Percentiles rank a stretch among this genome's conserved stretches.
Evolutionary conservation across 2,888 invertebrate genomes (phyloP).

Genomic region (Drosophila fungiperda): DNA sequence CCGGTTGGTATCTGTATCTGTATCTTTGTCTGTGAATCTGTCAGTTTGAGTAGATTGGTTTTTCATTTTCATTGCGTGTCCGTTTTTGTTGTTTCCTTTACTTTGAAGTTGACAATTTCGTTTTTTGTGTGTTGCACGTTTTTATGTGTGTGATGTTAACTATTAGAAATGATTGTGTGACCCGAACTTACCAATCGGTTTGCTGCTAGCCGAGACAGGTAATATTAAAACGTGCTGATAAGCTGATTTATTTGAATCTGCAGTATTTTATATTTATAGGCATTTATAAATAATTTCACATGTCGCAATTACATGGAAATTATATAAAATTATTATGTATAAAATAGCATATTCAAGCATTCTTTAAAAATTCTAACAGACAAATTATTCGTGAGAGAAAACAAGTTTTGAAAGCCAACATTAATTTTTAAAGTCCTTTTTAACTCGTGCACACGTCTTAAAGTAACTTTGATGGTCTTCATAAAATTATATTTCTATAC

Average conservation of each 20-base stretch:
- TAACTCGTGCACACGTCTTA: background rate
- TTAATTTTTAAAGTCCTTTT: background rate
- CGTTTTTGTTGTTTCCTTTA: slow-evolving; percentile 18
- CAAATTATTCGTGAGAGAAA: too few species aligned
- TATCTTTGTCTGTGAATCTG: slow-evolving; percentile 15
- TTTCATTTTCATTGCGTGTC: slow-evolving; percentile 42
- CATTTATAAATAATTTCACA: background rate
- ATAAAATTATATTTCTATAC: too few species aligned
- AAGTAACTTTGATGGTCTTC: background rate
- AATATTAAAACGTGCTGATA: slow-evolving; percentile 42
- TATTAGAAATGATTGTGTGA: slow-evolving; percentile 44
- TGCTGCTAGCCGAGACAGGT: slow-evolving; percentile 28
- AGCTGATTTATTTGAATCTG: slow-evolving; percentile 30
- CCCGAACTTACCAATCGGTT: slow-evolving; percentile 27
- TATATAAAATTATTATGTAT: background rate
- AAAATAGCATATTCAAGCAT: background rate
- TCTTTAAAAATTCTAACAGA: background rate
- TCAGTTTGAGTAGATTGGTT: slow-evolving; percentile 40
- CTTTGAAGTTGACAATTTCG: slow-evolving; percentile 37
- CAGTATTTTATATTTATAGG: background rate
- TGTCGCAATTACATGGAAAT: background rate
- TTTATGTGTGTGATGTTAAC: slow-evolving; percentile 11
- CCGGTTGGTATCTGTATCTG: slow-evolving; percentile 7
- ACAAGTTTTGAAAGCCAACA: background rate
- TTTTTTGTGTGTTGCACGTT: slow-evolving; percentile 16